Base-by-base conservation (phyloP, 2,888 invertebrate genomes). In the Globia sparganii region DNA sequence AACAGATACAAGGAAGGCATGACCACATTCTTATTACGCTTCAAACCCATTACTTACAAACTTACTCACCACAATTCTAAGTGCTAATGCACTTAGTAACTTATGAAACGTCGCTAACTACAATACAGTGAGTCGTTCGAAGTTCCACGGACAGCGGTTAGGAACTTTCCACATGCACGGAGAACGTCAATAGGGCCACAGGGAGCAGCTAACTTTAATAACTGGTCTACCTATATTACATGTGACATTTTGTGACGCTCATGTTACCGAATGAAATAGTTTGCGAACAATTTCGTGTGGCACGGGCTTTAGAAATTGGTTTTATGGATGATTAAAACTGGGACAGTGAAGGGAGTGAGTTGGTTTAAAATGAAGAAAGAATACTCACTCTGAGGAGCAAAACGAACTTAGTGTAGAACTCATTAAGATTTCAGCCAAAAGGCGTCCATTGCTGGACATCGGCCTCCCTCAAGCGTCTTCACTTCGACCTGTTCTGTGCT, bases 171-270 rank as follows among this genome's bases (percentile, higher is more conserved):
- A 70, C 74, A 71, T 77, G 34, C 70, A 66, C 31, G 40, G 79
- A 75, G 77, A 81, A 72, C 68, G 82, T 78, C 87, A 86, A 88
- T 87, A 88, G 46, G 71, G 49, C 58, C 65, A 18, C 37, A 25
- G 65, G 21, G 53, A 37, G 40, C 62, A 43, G 61, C 59, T 61
- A 79, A 86, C 64, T 84, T 84, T 77, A 78, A 78, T 86, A 84
- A 77, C 71, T 56, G 53, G 58, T 66, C 56, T 65, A 61, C 70
- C 59, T 74, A 77, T 76, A 77, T 76, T 75, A 81, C 75, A 61
- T 76, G 67, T 61, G 49, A 67, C 61, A 71, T 75, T 74, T 67
- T 68, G 67, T 37, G 28, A 61, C 49, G 66, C n/a, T 71, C 46
- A 18, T 28, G 28, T n/a, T 62, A 58, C 15, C 21, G 28, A 28